These are phyloP conservation scores for Drosophila merina DNA, from an alignment of 2,888 invertebrate species.

Conservation along the genomic window DNA sequence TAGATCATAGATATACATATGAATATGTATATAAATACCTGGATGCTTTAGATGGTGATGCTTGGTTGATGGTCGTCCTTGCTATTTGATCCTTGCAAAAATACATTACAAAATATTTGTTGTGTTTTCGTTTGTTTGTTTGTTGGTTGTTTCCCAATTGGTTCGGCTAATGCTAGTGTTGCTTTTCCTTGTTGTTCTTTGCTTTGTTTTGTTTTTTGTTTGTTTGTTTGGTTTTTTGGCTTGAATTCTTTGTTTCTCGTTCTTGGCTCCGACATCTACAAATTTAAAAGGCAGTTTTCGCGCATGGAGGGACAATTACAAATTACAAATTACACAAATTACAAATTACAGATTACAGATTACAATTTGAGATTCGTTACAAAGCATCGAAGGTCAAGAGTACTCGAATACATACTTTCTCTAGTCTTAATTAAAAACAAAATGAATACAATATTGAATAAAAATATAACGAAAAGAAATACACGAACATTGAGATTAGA, in stretches of 20 bases:
- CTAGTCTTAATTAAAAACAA: background rate
- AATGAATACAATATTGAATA: too few relatives aligned
- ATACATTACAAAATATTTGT: conserved; percentile 61
- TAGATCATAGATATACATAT: conserved; percentile 1
- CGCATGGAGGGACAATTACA: conserved; percentile 73
- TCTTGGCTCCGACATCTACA: conserved; percentile 54
- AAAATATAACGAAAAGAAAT: conserved; percentile 5
- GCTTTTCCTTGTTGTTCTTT: too few relatives aligned
- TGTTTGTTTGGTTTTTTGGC: conserved; percentile 6
- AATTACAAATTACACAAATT: conserved; percentile 69
- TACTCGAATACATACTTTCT: conserved; percentile 35
- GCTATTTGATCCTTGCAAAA: conserved; percentile 50
- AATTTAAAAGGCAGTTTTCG: conserved; percentile 73
- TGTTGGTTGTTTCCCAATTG: conserved; percentile 2
- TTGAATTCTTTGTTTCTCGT: conserved; percentile 15
- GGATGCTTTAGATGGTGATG: background rate
- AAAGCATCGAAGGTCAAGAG: conserved; percentile 58
- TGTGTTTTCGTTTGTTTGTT: conserved; percentile 4
- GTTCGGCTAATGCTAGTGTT: conserved; percentile 47
- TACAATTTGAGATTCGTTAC: conserved; percentile 67
- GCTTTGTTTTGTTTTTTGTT: conserved; percentile 1
- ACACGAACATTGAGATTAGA: conserved; percentile 19
- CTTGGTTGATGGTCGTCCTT: conserved; percentile 11
- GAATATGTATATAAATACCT: background rate
- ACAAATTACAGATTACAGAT: conserved; percentile 68